Evolutionary conservation across 2,888 invertebrate species (phyloP).

Genomic region (Trissonchulus latispiculum): DNA sequence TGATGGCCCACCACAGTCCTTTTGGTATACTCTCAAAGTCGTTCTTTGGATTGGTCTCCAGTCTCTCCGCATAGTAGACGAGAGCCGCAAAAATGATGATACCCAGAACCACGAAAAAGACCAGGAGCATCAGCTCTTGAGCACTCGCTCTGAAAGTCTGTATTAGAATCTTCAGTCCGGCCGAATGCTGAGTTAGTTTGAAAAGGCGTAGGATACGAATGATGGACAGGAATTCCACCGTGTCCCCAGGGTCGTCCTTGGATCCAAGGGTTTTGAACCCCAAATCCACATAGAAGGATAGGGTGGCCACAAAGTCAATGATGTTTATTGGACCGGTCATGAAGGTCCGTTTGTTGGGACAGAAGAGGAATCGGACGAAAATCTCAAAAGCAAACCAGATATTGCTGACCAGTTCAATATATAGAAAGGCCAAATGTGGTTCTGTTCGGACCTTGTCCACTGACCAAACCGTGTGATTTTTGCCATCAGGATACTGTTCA

Average conservation of each 20-base stretch:
- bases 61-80: constrained; percentile 84
- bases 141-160: constrained; percentile 85
- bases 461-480: constrained; percentile 58
- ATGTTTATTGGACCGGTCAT: constrained; percentile 87
- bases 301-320: constrained; percentile 93
- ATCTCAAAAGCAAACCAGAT: constrained; percentile 89
- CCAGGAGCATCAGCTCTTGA: constrained; percentile 76
- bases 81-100: constrained; percentile 91
- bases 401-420: constrained; percentile 79
- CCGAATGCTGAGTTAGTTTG: constrained; percentile 79
- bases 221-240: constrained; percentile 84
- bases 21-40: constrained; percentile 86
- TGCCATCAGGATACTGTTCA: background rate
- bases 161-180: constrained; percentile 78
- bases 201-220: constrained; percentile 71
- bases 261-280: constrained; percentile 18
- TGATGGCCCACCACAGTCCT: constrained; percentile 90
- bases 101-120: constrained; percentile 85
- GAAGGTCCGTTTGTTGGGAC: constrained; percentile 81
- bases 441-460: constrained; percentile 46
- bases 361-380: constrained; percentile 40
- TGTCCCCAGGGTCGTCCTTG: constrained; percentile 51
- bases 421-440: constrained; percentile 63
- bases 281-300: constrained; percentile 86
- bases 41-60: constrained; percentile 83